A percentile compares a stretch with the other conserved stretches of the same genome.
phyloP scores from a whole-genome alignment of 2,888 invertebrate genomes.

The Phalera bucephala region DNA sequence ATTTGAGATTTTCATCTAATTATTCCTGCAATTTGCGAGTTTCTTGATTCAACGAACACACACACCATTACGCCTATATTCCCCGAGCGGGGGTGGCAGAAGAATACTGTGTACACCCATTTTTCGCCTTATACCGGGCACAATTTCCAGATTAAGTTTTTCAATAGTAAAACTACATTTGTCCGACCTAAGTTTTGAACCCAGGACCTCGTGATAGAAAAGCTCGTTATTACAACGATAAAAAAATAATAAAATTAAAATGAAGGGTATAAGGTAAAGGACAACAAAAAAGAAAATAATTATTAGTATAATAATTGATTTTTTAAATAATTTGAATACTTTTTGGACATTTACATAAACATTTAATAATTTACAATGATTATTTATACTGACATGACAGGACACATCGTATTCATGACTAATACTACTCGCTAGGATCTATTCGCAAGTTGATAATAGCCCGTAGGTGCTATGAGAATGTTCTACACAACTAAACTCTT shows the following conservation, averaged over 20 bases:
- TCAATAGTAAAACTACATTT: no score
- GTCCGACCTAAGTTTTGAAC: no score
- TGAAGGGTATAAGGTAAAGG: slow-evolving; percentile 42
- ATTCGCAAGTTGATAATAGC: slow-evolving; percentile 77
- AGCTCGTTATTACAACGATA: no score
- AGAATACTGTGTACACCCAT: no score
- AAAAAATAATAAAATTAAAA: slow-evolving; percentile 46
- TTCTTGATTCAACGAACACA: no score
- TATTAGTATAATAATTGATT: slow-evolving; percentile 77
- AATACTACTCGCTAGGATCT: slow-evolving; percentile 75
- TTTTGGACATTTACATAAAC: slow-evolving; percentile 84
- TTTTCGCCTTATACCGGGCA: no score
- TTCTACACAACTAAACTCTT: slow-evolving; percentile 76
- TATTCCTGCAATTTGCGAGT: no score
- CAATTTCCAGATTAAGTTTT: no score
- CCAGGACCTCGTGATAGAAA: no score
- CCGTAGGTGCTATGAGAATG: slow-evolving; percentile 79
- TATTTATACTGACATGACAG: slow-evolving; percentile 82
- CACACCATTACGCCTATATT: no score
- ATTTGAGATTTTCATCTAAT: no score
- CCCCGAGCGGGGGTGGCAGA: no score
- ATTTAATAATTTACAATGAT: slow-evolving; percentile 84
- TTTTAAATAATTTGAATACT: slow-evolving; percentile 84
- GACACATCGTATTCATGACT: slow-evolving; percentile 79
- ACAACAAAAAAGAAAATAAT: slow-evolving; percentile 75